phyloP scores from a whole-genome alignment of 2,797 vertebrate species.

The Chiroxiphia lanceolata region DNA sequence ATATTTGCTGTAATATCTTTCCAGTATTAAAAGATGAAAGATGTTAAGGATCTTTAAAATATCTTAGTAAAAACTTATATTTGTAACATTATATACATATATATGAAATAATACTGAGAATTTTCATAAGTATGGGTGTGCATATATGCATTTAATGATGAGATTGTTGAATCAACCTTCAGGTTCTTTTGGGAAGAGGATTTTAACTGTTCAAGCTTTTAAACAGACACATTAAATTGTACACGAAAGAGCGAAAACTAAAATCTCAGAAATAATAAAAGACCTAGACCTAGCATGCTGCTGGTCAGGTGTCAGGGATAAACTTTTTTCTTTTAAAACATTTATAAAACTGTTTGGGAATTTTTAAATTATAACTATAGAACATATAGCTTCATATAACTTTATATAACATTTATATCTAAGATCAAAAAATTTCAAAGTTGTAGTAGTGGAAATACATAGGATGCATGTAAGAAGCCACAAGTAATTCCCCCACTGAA shows the following conservation, averaged over 20 bases:
- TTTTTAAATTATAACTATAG: neutral
- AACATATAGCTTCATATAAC: neutral
- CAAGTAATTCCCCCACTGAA: neutral
- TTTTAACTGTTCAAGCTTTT: neutral
- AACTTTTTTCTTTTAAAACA: neutral
- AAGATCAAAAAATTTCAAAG: neutral
- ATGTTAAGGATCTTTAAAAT: neutral
- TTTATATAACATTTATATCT: neutral
- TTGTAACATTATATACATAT: neutral
- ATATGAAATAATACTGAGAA: neutral
- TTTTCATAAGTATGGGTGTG: neutral
- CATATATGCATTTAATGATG: neutral
- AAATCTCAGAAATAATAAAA: neutral
- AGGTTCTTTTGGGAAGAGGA: neutral
- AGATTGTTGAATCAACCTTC: neutral
- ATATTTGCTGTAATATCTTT: neutral
- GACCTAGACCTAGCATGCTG: neutral
- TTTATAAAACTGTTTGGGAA: neutral
- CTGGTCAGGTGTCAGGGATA: neutral
- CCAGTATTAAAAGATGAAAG: neutral
- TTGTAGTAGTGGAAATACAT: neutral
- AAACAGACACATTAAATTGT: neutral
- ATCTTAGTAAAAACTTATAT: neutral
- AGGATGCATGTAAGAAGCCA: neutral
- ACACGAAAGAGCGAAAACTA: neutral